phyloP scores from a whole-genome alignment of 1,140 invertebrate genomes.

The Eriocheir sinensis region DNA sequence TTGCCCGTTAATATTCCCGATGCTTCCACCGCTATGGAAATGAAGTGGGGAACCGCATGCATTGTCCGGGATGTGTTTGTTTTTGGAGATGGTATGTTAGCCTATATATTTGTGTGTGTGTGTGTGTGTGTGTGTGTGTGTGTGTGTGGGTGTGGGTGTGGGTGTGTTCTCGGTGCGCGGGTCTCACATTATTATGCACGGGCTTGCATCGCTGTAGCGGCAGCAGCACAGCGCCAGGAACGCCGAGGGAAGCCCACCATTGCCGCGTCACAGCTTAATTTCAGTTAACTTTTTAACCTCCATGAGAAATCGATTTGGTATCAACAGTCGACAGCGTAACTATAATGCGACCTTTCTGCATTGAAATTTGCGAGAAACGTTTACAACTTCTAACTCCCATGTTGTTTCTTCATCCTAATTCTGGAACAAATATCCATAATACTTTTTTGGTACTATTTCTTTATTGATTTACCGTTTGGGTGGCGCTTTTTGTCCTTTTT shows the following conservation, averaged over 20 bases:
- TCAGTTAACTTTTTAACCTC: not conserved
- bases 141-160: too few species aligned
- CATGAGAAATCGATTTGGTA: not conserved
- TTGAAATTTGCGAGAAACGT: too few species aligned
- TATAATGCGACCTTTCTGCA: too few species aligned
- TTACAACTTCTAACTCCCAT: too few species aligned
- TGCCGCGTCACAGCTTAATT: not conserved
- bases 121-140: too few species aligned
- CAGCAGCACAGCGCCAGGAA: not conserved
- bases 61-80: not conserved
- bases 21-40: not conserved
- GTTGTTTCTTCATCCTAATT: too few species aligned
- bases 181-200: not conserved
- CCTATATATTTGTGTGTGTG: too few species aligned
- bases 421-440: too few species aligned
- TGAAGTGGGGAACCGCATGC: not conserved
- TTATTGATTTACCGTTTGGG: too few species aligned
- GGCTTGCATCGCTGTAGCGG: not conserved
- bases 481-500: not conserved
- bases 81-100: constrained; percentile 7
- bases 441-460: too few species aligned
- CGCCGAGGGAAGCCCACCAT: not conserved
- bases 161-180: not conserved
- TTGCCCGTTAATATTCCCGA: constrained; percentile 11
- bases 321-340: too few species aligned